Percentiles rank a stretch among this genome's conserved stretches.
These are phyloP conservation scores for Dermatemys mawii DNA, from an alignment of 2,113 vertebrate genomes.

Conservation along the genomic window DNA sequence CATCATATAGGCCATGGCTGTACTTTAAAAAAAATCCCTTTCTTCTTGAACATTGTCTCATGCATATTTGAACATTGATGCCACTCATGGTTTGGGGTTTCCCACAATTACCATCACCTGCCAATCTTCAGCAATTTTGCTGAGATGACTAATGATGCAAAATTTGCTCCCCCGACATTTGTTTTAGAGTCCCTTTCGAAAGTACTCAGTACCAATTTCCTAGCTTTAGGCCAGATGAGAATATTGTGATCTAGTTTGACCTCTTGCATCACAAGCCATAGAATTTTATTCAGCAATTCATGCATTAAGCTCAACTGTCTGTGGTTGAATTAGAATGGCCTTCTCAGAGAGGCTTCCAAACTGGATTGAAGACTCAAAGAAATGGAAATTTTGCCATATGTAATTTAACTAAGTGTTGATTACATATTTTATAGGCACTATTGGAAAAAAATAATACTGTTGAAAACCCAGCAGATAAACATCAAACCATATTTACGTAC, in stretches of 20 bases:
- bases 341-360: neutral
- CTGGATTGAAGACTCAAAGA: rapidly evolving
- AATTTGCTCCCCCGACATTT: no score
- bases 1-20: no score
- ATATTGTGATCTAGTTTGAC: rapidly evolving
- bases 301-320: neutral
- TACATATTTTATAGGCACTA: neutral
- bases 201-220: neutral
- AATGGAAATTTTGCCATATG: neutral
- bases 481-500: neutral
- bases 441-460: neutral
- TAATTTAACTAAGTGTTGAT: neutral
- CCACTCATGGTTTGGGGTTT: no score
- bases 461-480: neutral
- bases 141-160: no score
- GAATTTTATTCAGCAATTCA: neutral
- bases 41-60: no score
- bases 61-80: no score
- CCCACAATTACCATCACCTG: no score
- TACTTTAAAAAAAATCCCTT: no score
- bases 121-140: no score
- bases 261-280: neutral
- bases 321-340: neutral
- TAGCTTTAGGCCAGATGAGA: neutral
- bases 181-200: no score